Base-by-base conservation (phyloP, 1,140 invertebrate species). In the Rhopalosiphum padi region DNA sequence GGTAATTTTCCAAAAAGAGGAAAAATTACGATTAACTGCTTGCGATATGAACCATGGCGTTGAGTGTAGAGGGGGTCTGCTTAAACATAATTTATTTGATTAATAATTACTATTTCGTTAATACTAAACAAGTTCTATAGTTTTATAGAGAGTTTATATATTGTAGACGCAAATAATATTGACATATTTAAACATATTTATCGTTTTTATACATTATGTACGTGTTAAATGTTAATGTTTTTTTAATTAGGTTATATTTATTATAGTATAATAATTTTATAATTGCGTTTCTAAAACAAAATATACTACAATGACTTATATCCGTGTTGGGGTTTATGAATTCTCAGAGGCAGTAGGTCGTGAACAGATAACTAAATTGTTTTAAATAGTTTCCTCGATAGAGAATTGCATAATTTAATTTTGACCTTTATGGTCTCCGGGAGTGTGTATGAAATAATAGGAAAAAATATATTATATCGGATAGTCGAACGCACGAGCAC, bases 361-460 rank as follows among this genome's bases (percentile, higher is more conserved):
- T 46, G 25, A 87, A 43, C 41, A 87, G 43, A 87, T 46, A 25
- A 46, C 23, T 30, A 43, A 30, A 43, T 41, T 53, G 48, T 88
- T 51, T 35, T 51, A 51, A 37, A 60, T 53, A 35, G 18, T 37
- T 51, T 53, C 46, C 87, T 53, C 46, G 87, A 82, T 35, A 37
- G 43, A 86, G 51, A 86, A 83, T 51, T 68, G 82, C 90, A 92
- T 94, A 91, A 53, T 46, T 90, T 86, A 87, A 87, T 55, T 43
- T 92, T 37, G 90, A 90, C 93, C 86, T 60, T 87, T 94, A 87
- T 53, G 22, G 35, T 91, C 83, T 85, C 37, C 77, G 46, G 15
- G 60, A 46, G 60, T 77, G 46, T 30, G 68, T 85, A 46, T 53
- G 35, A 82, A 92, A 53, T 85, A 85, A 93, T 89, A 83, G 77